Percentiles rank a stretch among this genome's conserved stretches.
These are phyloP conservation scores for Andricus quercusramuli DNA, from an alignment of 2,888 invertebrate genomes.

Conservation along the genomic window DNA sequence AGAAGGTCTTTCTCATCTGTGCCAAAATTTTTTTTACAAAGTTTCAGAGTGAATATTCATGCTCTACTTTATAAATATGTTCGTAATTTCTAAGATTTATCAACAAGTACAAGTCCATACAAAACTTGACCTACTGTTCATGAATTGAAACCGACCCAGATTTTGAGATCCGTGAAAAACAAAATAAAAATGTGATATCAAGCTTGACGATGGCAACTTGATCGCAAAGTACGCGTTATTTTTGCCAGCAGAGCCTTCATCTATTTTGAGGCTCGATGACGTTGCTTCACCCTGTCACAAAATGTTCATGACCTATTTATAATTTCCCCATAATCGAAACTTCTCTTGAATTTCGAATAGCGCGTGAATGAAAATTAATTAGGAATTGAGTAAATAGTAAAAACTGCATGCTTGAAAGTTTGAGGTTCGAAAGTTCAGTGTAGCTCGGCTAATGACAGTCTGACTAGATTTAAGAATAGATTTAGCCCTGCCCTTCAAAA, in stretches of 20 bases:
- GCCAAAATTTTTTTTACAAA: conserved; percentile 11
- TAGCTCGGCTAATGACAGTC: neutral
- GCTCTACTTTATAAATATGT: neutral
- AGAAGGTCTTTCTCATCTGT: conserved; percentile 9
- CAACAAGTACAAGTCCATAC: neutral
- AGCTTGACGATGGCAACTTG: conserved; percentile 49
- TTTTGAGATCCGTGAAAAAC: neutral
- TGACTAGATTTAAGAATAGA: conserved; percentile 38
- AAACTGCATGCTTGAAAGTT: neutral
- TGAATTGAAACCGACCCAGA: neutral
- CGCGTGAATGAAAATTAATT: neutral
- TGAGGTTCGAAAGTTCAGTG: neutral
- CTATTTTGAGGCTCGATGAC: conserved; percentile 72
- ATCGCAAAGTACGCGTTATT: conserved; percentile 67
- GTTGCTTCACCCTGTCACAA: conserved; percentile 64
- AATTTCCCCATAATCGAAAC: conserved; percentile 52
- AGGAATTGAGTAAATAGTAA: neutral
- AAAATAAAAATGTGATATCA: neutral
- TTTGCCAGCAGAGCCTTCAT: conserved; percentile 75
- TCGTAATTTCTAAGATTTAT: neutral
- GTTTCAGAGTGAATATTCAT: neutral
- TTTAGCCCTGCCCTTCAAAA: conserved; percentile 58
- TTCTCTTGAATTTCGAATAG: neutral
- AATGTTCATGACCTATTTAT: conserved; percentile 75
- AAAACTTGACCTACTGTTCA: neutral